Percentiles rank a stretch among this genome's conserved stretches.
These are phyloP conservation scores for Cheilosia vernalis DNA, from an alignment of 2,888 invertebrate genomes.

Conservation along the genomic window DNA sequence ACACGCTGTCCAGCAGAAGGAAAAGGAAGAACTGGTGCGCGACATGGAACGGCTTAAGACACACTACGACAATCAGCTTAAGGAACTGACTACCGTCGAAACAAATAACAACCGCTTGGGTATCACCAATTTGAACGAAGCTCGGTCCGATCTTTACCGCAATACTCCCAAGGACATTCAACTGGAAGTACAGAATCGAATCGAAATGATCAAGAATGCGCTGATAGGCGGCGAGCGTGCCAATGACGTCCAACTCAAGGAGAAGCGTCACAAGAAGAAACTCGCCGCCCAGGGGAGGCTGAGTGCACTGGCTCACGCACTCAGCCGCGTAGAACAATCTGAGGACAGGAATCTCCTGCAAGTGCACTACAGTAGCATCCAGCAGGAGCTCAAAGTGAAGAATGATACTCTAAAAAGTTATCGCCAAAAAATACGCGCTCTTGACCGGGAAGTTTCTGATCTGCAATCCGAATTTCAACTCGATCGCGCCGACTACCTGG, in stretches of 20 bases:
- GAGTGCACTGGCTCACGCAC: conserved; percentile 85
- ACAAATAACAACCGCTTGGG: conserved; percentile 47
- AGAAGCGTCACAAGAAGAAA: conserved; percentile 87
- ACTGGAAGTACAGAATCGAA: conserved; percentile 82
- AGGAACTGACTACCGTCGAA: conserved; percentile 53
- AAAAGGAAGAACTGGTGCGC: conserved; percentile 77
- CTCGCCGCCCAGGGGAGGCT: conserved; percentile 87
- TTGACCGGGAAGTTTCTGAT: conserved; percentile 90
- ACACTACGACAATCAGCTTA: conserved; percentile 78
- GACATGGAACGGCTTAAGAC: conserved; percentile 77
- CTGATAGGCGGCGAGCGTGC: conserved; percentile 92
- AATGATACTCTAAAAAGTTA: conserved; percentile 87
- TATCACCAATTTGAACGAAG: conserved; percentile 34
- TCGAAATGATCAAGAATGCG: conserved; percentile 87
- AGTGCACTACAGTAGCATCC: conserved; percentile 90
- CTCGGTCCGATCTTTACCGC: background rate
- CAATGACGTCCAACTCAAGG: conserved; percentile 88
- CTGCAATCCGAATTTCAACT: conserved; percentile 92
- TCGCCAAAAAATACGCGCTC: conserved; percentile 86
- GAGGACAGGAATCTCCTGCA: conserved; percentile 89
- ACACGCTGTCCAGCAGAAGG: conserved; percentile 77
- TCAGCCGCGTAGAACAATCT: conserved; percentile 86
- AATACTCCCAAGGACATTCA: conserved; percentile 72
- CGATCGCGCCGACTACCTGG: conserved; percentile 92
- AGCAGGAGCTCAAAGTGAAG: conserved; percentile 90